Evolutionary conservation across 2,113 vertebrate species (phyloP).

Genomic region (Illadopsis cleaveri): DNA sequence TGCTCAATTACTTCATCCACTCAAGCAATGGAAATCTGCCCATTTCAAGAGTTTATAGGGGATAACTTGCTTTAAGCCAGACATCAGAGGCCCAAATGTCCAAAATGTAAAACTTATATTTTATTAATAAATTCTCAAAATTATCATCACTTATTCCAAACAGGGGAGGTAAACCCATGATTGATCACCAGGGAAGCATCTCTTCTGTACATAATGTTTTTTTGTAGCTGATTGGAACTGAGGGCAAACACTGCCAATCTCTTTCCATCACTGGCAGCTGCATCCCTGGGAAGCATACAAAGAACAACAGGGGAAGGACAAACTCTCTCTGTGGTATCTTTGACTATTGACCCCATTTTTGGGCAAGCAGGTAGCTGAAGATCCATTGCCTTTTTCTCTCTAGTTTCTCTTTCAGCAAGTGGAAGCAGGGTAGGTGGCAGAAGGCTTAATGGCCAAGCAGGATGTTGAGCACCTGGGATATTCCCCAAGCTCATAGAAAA

Average conservation of each 20-base stretch:
- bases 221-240: neutral
- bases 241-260: neutral
- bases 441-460: neutral
- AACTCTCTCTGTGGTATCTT: neutral
- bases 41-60: neutral
- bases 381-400: neutral
- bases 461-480: neutral
- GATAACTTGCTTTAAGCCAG: neutral
- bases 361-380: neutral
- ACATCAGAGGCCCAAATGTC: neutral
- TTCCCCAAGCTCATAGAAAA: neutral
- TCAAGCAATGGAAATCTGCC: constrained; percentile 31
- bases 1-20: constrained; percentile 48
- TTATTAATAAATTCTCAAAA: neutral
- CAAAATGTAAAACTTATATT: neutral
- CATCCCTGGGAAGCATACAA: neutral
- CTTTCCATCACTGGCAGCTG: neutral
- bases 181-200: neutral
- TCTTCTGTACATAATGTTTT: neutral
- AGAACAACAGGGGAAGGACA: neutral
- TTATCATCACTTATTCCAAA: neutral
- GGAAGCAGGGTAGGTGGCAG: neutral
- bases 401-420: neutral
- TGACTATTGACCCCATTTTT: neutral
- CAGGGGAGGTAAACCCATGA: neutral